Evolutionary conservation across 2,888 invertebrate species (phyloP).

Genomic region (Rotaria sp.): DNA sequence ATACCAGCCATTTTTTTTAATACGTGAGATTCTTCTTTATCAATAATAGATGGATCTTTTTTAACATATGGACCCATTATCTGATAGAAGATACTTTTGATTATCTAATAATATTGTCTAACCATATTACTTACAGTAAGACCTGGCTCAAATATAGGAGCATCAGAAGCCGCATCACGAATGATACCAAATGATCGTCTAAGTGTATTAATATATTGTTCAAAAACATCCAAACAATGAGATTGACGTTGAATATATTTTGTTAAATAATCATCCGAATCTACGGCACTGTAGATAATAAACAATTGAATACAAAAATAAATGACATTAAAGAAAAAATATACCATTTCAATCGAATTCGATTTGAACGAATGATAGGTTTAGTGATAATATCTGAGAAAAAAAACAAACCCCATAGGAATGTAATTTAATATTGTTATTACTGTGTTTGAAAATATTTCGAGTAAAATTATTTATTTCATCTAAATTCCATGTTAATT

Average conservation of each 20-base stretch:
- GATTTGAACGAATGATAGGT: neutral
- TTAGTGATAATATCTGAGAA: too few species aligned
- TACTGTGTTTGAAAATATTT: neutral
- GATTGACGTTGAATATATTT: neutral
- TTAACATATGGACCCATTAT: neutral
- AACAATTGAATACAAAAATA: neutral
- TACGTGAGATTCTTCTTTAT: neutral
- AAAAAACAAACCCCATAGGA: too few species aligned
- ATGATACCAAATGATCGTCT: neutral
- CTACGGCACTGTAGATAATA: neutral
- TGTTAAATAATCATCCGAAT: neutral
- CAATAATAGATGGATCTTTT: neutral
- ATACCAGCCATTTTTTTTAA: neutral
- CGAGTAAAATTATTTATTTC: neutral
- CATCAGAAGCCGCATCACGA: neutral
- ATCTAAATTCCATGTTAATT: neutral
- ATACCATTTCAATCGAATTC: neutral
- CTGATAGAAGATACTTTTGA: neutral
- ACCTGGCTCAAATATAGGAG: neutral
- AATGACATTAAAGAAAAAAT: neutral
- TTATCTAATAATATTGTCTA: neutral
- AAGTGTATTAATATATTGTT: neutral
- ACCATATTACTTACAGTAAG: neutral
- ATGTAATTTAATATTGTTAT: neutral
- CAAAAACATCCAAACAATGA: neutral